phyloP scores from a whole-genome alignment of 2,888 invertebrate genomes.

The Andrena chrysosceles region DNA sequence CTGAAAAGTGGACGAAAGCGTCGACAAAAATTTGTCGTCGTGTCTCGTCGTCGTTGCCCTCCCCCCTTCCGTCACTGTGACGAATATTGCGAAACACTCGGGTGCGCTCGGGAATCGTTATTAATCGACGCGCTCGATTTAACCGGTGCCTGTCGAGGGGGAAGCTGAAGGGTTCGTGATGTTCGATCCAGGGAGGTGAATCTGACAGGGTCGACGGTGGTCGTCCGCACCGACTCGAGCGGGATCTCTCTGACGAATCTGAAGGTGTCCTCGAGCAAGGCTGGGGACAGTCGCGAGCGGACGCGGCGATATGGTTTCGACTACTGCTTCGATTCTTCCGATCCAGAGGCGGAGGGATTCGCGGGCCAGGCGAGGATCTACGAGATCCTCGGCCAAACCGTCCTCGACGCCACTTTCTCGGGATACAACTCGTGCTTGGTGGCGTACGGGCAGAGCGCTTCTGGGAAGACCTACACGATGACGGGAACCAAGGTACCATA shows the following conservation, averaged over 20 bases:
- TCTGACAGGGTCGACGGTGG: conserved; percentile 77
- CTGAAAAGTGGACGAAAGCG: conserved; percentile 10
- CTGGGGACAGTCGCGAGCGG: conserved; percentile 89
- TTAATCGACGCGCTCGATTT: not conserved
- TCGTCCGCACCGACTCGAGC: conserved; percentile 74
- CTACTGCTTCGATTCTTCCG: conserved; percentile 88
- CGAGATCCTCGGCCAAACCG: conserved; percentile 88
- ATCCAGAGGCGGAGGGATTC: conserved; percentile 85
- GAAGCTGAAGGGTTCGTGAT: not conserved
- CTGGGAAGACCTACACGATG: conserved; percentile 93
- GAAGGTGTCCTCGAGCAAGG: conserved; percentile 88
- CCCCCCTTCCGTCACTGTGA: not conserved
- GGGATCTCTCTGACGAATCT: conserved; percentile 78
- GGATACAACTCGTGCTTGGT: conserved; percentile 90
- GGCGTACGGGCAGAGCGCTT: conserved; percentile 92
- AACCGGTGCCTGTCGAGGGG: not conserved
- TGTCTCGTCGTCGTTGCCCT: too few species aligned
- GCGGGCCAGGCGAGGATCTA: conserved; percentile 89
- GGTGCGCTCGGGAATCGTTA: not conserved
- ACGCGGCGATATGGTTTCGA: conserved; percentile 88
- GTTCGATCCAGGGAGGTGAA: conserved; percentile 71
- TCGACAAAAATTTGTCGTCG: not conserved
- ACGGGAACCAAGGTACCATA: conserved; percentile 86
- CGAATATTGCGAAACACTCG: not conserved
- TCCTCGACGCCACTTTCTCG: conserved; percentile 87